Conservation (phyloP, 2,888 invertebrate species). For the Holacanthella duospinosa region DNA sequence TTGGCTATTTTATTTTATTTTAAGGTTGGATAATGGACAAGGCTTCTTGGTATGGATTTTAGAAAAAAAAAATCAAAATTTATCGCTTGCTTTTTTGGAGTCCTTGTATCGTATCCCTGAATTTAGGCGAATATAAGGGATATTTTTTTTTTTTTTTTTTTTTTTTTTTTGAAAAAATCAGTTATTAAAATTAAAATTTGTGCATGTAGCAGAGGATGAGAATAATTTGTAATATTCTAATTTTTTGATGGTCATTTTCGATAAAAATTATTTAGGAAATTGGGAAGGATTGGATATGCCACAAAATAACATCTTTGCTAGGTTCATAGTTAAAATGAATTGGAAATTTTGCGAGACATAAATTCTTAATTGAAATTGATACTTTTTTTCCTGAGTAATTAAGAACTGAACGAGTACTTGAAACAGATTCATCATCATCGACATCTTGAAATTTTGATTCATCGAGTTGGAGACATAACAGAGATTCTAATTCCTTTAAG, state of each 20-base stretch:
- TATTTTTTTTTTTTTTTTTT: too few relatives aligned
- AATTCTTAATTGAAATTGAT: background rate
- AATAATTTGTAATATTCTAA: too few relatives aligned
- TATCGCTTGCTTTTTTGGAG: too few relatives aligned
- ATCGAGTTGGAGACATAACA: constrained; percentile 11
- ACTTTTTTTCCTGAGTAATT: background rate
- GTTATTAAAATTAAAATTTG: too few relatives aligned
- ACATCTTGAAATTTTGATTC: background rate
- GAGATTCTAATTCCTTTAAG: constrained; percentile 50
- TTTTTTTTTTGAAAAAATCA: too few relatives aligned
- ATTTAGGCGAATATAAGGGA: too few relatives aligned
- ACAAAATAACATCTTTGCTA: constrained; percentile 62
- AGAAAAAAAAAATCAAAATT: too few relatives aligned
- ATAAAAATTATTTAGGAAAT: background rate
- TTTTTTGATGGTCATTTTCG: background rate
- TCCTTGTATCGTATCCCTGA: too few relatives aligned
- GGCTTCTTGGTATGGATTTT: too few relatives aligned
- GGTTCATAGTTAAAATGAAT: constrained; percentile 72
- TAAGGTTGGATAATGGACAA: too few relatives aligned
- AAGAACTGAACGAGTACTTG: background rate
- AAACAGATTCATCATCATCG: background rate
- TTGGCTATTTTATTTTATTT: too few relatives aligned
- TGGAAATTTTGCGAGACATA: constrained; percentile 47
- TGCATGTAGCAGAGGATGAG: too few relatives aligned
- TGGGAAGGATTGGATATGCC: constrained; percentile 42